Base-by-base conservation (phyloP, 2,888 invertebrate genomes). In the Clepsis dumicolana region DNA sequence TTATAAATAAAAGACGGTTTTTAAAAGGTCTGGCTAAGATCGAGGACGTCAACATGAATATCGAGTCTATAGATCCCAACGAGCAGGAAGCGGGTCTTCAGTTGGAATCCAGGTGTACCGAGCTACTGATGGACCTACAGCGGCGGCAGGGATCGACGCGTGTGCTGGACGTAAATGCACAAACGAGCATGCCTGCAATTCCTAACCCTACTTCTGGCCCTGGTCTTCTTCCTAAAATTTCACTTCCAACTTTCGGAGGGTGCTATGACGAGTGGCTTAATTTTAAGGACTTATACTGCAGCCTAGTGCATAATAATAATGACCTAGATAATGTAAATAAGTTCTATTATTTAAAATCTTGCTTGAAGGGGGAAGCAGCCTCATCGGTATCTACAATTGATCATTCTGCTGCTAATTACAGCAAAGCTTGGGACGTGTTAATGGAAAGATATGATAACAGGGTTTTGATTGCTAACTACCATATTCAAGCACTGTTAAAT, bases 211-310 rank as follows among this genome's bases (percentile, higher is more conserved):
- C 24, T 25, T 52, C 52, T 14, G 25, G 25, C n/a, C 16, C 29
- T 54, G 2, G 3, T 32, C 10, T 32, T 10, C 18, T 56, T 4
- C 56, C 56, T 0, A 32, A 56, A 24, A 56, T 56, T 21, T 16
- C 56, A 7, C 35, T 56, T 8, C 56, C 56, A 0, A 14, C 32
- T 10, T 56, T 56, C 12, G 8, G 56, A 18, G 56, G 56, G 1
- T 3, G 14, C 18, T 56, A 56, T 21, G 14, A 35, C 14, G 56
- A 56, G 35, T 56, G 56, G 56, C 56, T 56, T 35, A 56, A n/a
- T 1, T 56, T 35, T 21, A 56, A 56, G 12, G 35, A 56, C 7
- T 12, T 56, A 3, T 56, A 29, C 7, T 35, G 10, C 12, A 56
- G 35, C 12, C 5, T 56, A 12, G 56, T 56, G 1, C 18, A 56